A percentile compares a stretch with the other conserved stretches of the same genome.
phyloP scores from a whole-genome alignment of 2,797 vertebrate species.

The Tympanoctomys barrerae region DNA sequence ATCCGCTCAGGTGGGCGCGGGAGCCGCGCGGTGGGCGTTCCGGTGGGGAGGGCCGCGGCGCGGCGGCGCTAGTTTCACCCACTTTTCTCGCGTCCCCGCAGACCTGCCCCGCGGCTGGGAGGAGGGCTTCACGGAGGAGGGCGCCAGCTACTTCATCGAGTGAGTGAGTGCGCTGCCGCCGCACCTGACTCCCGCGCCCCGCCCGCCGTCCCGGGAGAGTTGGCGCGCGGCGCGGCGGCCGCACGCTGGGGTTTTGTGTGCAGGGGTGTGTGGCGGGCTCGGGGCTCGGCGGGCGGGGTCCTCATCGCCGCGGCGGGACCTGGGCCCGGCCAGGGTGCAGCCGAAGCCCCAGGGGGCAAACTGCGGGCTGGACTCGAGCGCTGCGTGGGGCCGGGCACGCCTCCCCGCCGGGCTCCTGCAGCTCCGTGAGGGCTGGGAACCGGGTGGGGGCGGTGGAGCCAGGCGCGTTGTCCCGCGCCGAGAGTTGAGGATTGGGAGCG shows the following conservation, averaged over 20 bases:
- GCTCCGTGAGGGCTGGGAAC: fast-evolving
- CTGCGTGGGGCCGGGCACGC: slow-evolving; percentile 24
- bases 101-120: slow-evolving; percentile 98
- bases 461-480: not conserved
- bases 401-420: not conserved
- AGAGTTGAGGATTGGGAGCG: not conserved
- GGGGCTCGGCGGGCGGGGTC: not conserved
- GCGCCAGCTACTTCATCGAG: slow-evolving; percentile 99
- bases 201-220: not conserved
- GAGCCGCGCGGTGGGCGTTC: not conserved
- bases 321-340: no score
- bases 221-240: slow-evolving; percentile 66
- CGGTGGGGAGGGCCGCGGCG: not conserved
- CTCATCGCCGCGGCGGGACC: not conserved
- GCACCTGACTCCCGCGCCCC: not conserved
- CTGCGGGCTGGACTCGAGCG: not conserved
- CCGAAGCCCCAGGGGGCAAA: not conserved
- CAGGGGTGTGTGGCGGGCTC: slow-evolving; percentile 53
- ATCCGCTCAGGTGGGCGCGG: slow-evolving; percentile 95
- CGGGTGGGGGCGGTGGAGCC: not conserved
- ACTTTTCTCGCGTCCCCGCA: slow-evolving; percentile 82
- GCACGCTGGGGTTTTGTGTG: slow-evolving; percentile 31
- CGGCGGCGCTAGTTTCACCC: slow-evolving; percentile 48
- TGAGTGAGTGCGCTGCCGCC: slow-evolving; percentile 88
- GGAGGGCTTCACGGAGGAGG: slow-evolving; percentile 98